Evolutionary conservation across 2,888 invertebrate genomes (phyloP).

Genomic region (Gisinianus flammeolus): DNA sequence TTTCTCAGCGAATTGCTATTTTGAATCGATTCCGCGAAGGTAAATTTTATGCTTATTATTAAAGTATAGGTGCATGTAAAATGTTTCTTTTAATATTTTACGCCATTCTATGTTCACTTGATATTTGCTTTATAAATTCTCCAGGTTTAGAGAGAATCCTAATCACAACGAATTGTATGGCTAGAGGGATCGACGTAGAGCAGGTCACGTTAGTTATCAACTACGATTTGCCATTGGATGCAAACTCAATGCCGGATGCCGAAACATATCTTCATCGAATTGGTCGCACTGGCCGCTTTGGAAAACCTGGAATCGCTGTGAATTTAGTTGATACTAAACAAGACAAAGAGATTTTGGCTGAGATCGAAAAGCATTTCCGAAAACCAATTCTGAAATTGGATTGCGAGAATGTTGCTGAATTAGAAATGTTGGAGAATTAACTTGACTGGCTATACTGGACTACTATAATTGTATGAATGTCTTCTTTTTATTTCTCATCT

Average conservation of each 20-base stretch:
- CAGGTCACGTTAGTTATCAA: conserved; percentile 99
- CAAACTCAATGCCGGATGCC: conserved; percentile 86
- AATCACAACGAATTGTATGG: conserved; percentile 22
- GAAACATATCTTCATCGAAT: conserved; percentile 98
- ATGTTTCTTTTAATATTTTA: too few species aligned
- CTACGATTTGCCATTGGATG: conserved; percentile 94
- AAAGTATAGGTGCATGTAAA: too few species aligned
- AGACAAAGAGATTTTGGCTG: conserved; percentile 74
- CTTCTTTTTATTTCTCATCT: too few species aligned
- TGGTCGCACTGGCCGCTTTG: conserved; percentile 96
- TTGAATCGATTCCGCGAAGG: conserved; percentile 91
- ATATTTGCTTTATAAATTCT: too few species aligned
- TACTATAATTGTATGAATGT: too few species aligned
- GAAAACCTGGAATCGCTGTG: conserved; percentile 94
- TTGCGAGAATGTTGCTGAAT: conserved; percentile 89
- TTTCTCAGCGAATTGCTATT: conserved; percentile 90
- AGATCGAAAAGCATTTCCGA: conserved; percentile 88
- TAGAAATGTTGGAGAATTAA: conserved; percentile 74
- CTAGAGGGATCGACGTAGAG: conserved; percentile 83
- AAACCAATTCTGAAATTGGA: conserved; percentile 75
- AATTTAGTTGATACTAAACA: conserved; percentile 85
- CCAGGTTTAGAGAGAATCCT: too few species aligned
- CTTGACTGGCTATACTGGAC: too few species aligned
- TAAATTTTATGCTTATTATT: too few species aligned
- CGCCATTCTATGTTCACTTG: too few species aligned